Evolutionary conservation across 2,888 invertebrate species (phyloP).

Genomic region (Netelia fuscicornis): DNA sequence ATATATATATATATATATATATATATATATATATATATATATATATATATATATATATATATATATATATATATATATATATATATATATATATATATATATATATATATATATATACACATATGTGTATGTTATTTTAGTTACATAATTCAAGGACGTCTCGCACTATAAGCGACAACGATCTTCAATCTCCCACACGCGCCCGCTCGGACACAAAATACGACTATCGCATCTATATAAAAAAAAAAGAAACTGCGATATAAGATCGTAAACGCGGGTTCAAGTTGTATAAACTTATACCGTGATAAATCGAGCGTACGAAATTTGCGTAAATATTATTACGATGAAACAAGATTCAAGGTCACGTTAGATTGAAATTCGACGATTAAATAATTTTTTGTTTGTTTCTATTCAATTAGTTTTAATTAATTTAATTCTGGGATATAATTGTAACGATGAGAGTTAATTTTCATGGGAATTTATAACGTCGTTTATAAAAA

Average conservation of each 20-base stretch:
- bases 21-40: too few relatives aligned
- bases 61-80: too few relatives aligned
- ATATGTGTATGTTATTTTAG: slow-evolving; percentile 27
- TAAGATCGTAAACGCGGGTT: slow-evolving; percentile 17
- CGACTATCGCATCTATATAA: not conserved
- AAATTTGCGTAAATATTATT: too few relatives aligned
- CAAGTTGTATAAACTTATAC: not conserved
- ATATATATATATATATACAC: slow-evolving; percentile 1
- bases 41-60: too few relatives aligned
- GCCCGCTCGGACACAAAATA: not conserved
- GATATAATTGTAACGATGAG: too few relatives aligned
- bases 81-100: slow-evolving; percentile 6
- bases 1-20: too few relatives aligned
- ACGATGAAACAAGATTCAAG: too few relatives aligned
- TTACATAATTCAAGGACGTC: slow-evolving; percentile 62
- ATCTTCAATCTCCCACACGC: slow-evolving; percentile 52
- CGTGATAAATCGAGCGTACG: too few relatives aligned
- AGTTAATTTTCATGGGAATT: too few relatives aligned
- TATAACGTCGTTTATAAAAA: too few relatives aligned
- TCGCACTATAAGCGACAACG: slow-evolving; percentile 53
- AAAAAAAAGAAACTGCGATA: not conserved
- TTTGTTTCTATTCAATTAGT: not conserved
- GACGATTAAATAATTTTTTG: not conserved
- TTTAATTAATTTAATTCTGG: too few relatives aligned
- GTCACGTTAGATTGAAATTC: too few relatives aligned